phyloP scores from a whole-genome alignment of 2,113 vertebrate species.

The Actinemys pallida region DNA sequence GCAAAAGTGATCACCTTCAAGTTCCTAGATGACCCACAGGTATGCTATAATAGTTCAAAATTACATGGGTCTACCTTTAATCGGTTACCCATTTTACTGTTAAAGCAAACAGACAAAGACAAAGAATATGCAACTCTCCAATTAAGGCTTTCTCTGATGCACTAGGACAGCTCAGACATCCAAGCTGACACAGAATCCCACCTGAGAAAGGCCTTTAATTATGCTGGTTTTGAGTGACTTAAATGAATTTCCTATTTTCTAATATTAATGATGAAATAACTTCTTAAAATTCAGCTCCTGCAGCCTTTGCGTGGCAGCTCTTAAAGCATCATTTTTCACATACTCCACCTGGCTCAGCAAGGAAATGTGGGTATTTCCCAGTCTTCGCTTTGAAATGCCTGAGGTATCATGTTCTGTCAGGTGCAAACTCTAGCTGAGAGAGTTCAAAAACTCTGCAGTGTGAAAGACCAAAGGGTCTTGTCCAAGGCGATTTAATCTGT shows the following conservation, averaged over 20 bases:
- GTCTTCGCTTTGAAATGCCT: not conserved
- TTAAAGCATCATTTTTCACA: not conserved
- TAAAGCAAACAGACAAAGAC: not conserved
- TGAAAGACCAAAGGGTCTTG: not conserved
- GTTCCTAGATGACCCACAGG: not conserved
- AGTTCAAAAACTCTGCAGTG: not conserved
- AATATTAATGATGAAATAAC: constrained; percentile 9
- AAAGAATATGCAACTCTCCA: not conserved
- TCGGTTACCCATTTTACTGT: not conserved
- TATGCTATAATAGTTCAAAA: not conserved
- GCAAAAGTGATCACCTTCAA: not conserved
- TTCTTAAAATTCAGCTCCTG: not conserved
- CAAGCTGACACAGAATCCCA: not conserved
- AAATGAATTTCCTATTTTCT: not conserved
- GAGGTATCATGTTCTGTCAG: not conserved
- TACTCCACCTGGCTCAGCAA: not conserved
- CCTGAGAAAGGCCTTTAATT: not conserved
- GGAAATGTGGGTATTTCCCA: not conserved
- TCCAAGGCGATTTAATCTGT: not conserved
- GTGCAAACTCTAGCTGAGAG: not conserved
- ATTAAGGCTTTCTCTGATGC: not conserved
- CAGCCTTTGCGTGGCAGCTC: constrained; percentile 2
- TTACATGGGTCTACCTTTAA: not conserved
- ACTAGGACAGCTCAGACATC: not conserved
- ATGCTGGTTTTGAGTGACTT: constrained; percentile 4